Conservation (phyloP, 1,140 invertebrate species). For the Lepidotrigona ventralis region DNA sequence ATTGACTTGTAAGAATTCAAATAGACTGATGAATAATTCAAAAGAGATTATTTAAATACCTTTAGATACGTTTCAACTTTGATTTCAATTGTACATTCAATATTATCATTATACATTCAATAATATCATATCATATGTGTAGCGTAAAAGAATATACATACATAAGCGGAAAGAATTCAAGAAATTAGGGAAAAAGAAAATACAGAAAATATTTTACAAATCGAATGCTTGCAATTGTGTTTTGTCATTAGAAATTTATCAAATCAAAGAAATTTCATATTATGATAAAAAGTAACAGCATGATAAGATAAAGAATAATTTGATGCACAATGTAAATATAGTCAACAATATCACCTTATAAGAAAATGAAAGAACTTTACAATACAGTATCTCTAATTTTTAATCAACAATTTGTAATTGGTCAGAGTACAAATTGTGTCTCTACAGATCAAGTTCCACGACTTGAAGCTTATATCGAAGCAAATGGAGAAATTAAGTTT, state of each 20-base stretch:
- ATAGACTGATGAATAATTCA: background rate
- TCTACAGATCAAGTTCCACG: no score
- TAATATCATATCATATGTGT: background rate
- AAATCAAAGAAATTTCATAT: background rate
- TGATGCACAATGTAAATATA: background rate
- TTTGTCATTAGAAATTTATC: background rate
- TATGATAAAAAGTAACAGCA: no score
- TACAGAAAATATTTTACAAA: background rate
- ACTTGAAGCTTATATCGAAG: no score
- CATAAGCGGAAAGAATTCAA: background rate
- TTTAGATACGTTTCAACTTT: background rate
- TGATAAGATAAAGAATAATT: no score
- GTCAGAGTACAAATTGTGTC: no score
- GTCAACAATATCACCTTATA: background rate
- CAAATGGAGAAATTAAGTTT: no score
- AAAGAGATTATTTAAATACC: background rate
- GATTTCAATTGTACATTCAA: background rate
- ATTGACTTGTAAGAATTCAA: background rate
- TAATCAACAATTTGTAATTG: background rate
- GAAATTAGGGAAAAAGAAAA: background rate
- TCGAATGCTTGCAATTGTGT: background rate
- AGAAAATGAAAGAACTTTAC: no score
- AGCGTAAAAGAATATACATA: no score
- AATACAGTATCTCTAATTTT: background rate
- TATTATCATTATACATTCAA: no score